Conservation (phyloP, 2,797 vertebrate genomes). For the Antennarius maculatus region DNA sequence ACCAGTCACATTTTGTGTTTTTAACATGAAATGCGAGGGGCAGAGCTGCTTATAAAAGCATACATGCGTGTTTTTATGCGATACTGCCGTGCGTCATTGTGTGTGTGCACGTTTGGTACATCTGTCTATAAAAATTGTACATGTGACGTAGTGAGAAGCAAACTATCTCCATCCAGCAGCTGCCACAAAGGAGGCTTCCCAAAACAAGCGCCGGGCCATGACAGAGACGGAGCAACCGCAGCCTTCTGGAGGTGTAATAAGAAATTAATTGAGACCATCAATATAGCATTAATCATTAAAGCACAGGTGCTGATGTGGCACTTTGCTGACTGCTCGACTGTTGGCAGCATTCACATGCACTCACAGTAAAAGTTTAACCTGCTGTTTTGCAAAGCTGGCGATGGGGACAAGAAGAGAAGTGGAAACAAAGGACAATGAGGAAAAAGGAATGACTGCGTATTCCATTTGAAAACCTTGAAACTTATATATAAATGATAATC, state of each 20-base stretch:
- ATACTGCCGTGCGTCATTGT: constrained; percentile 59
- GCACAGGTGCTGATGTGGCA: constrained; percentile 86
- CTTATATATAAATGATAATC: constrained; percentile 20
- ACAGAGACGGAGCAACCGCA: constrained; percentile 80
- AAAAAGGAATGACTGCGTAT: constrained; percentile 24
- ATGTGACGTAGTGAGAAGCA: constrained; percentile 52
- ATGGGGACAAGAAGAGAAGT: constrained; percentile 32
- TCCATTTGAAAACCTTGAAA: constrained; percentile 14
- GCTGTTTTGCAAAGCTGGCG: constrained; percentile 66
- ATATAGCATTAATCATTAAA: constrained; percentile 90
- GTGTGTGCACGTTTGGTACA: constrained; percentile 55
- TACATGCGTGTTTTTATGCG: constrained; percentile 56
- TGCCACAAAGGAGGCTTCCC: constrained; percentile 78
- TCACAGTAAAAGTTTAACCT: constrained; percentile 78
- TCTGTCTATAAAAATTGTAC: constrained; percentile 55
- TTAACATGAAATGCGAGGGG: constrained; percentile 58
- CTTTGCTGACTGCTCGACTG: constrained; percentile 78
- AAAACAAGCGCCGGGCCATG: constrained; percentile 78
- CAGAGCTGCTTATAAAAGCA: constrained; percentile 59
- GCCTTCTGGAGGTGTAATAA: constrained; percentile 84
- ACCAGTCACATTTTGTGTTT: constrained; percentile 63
- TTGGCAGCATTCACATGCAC: constrained; percentile 64
- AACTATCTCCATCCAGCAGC: constrained; percentile 81
- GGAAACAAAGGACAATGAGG: constrained; percentile 29
- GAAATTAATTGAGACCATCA: constrained; percentile 90